Percentiles rank a stretch among this genome's conserved stretches.
Conservation (phyloP, 2,797 vertebrate species). For the Paramormyrops hopkinsi region DNA sequence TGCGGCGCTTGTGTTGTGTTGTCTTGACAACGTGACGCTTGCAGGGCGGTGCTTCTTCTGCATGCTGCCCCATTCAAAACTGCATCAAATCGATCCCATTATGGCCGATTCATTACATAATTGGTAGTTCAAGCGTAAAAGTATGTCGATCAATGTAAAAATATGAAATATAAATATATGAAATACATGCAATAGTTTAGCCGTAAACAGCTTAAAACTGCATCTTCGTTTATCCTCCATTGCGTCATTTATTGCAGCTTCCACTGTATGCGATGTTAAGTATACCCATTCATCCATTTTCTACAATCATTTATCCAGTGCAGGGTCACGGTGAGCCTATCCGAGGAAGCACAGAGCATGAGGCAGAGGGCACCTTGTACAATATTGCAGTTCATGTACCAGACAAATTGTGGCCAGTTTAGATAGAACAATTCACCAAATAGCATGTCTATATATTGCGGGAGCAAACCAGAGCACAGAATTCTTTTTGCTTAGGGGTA, state of each 20-base stretch:
- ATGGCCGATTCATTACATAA: neutral
- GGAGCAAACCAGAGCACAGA: neutral
- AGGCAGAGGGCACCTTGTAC: neutral
- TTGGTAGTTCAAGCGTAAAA: neutral
- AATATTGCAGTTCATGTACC: neutral
- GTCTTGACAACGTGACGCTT: slow-evolving; percentile 39
- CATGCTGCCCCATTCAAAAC: neutral
- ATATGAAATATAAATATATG: neutral
- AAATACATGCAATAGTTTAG: neutral
- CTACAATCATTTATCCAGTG: neutral
- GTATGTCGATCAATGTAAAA: neutral
- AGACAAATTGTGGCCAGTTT: neutral
- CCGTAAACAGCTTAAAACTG: neutral
- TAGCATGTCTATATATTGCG: neutral
- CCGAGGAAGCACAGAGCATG: neutral
- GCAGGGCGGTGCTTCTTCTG: slow-evolving; percentile 24
- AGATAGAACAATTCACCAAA: neutral
- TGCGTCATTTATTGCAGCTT: neutral
- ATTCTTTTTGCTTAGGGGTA: neutral
- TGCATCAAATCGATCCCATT: neutral
- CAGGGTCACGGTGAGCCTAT: neutral
- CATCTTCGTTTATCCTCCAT: neutral
- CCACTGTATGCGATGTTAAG: neutral
- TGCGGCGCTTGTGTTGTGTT: slow-evolving; percentile 34
- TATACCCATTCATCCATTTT: neutral